These are phyloP conservation scores for Pycnomerus fuliginosus DNA, from an alignment of 2,888 invertebrate genomes.

Conservation along the genomic window DNA sequence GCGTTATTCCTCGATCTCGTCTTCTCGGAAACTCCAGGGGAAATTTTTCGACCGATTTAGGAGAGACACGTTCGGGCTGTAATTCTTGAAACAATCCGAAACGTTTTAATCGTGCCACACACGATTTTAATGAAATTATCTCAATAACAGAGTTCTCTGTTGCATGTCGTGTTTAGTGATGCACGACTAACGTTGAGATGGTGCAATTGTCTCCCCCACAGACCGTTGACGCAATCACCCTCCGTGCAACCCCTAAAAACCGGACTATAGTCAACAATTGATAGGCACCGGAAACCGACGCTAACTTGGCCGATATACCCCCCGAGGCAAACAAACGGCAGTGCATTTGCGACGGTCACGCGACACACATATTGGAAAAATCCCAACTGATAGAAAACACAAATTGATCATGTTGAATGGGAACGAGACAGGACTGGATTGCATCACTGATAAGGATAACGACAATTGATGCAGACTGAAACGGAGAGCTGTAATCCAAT, in stretches of 20 bases:
- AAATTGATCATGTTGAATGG: no score
- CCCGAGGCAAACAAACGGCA: no score
- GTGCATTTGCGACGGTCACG: no score
- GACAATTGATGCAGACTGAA: no score
- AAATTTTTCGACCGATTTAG: not conserved
- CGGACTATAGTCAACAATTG: constrained; percentile 16
- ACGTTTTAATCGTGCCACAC: not conserved
- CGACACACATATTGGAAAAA: no score
- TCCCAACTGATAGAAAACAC: no score
- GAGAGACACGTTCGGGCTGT: not conserved
- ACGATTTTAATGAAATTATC: not conserved
- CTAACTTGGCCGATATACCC: no score
- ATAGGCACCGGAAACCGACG: constrained; percentile 19
- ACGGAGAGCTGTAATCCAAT: no score
- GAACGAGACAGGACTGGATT: no score
- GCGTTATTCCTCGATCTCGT: no score
- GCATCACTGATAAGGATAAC: no score
- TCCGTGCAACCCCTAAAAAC: constrained; percentile 44
- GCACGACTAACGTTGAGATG: constrained; percentile 32
- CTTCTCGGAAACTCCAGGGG: no score
- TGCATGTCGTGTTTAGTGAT: constrained; percentile 19
- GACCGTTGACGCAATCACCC: constrained; percentile 35
- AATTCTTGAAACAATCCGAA: not conserved
- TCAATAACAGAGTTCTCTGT: not conserved
- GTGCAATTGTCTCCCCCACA: constrained; percentile 32